These are phyloP conservation scores for Macropis europaea DNA, from an alignment of 2,888 invertebrate genomes.

Conservation along the genomic window DNA sequence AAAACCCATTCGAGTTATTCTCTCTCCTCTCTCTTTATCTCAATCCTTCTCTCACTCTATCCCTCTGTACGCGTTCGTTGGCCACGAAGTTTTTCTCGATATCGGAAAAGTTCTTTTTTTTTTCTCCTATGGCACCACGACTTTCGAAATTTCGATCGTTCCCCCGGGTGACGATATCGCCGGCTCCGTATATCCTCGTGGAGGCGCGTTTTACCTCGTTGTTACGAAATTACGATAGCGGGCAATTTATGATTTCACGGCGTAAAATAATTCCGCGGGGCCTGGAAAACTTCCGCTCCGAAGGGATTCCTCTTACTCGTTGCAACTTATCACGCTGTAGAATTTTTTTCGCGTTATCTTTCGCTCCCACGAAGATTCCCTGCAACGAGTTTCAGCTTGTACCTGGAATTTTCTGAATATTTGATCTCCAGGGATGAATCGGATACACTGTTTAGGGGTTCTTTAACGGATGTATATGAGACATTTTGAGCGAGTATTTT, in stretches of 20 bases:
- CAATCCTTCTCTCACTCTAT: too few species aligned
- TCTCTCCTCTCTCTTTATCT: background rate
- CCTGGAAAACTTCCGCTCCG: background rate
- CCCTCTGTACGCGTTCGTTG: background rate
- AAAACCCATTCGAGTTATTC: conserved; percentile 13
- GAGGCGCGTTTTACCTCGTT: background rate
- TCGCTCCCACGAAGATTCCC: background rate
- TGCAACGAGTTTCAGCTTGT: background rate
- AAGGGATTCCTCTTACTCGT: background rate
- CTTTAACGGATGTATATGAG: too few species aligned
- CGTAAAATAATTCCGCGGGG: conserved; percentile 1
- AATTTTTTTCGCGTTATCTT: background rate
- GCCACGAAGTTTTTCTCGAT: conserved; percentile 29
- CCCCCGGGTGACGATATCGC: conserved; percentile 12
- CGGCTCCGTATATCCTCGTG: background rate
- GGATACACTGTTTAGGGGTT: background rate
- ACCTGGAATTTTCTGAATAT: background rate
- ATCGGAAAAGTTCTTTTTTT: conserved; percentile 5
- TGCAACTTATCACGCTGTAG: background rate
- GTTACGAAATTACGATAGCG: conserved; percentile 25
- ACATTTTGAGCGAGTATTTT: too few species aligned
- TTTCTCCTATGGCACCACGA: background rate
- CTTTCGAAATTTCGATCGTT: conserved; percentile 25
- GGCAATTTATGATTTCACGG: conserved; percentile 1
- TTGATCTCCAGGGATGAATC: background rate